Evolutionary conservation across 92 coral and sea anemone genomes (phyloP), one percentile per base, ranked within the genome.

Genomic region (Muricea muricata): DNA sequence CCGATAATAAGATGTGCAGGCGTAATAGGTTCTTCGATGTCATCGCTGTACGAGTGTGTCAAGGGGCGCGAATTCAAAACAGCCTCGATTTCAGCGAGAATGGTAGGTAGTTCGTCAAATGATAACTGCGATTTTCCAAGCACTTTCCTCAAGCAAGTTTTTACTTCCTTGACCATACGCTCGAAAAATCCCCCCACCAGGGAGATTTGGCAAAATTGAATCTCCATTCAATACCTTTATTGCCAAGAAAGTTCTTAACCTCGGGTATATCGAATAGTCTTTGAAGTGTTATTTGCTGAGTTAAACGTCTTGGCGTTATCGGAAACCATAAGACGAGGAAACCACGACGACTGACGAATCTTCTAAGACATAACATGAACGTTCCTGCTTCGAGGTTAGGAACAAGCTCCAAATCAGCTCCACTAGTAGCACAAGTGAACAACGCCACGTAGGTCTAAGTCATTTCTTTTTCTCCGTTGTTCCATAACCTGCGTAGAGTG

Each of bases 11-110:
- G 84, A 65, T 89, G 89, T 46, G 83, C 80, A 6, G 91, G 90
- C n/a, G 89, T 89, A 40, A 92, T 72, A 0, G 90, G 87, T 84
- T 92, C 91, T 7, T 89, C 84, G 23, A 79, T 60, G 80, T 76
- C 91, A 68, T 89, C 93, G 47, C 83, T 68, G 39, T 81, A 90
- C 46, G 90, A 26, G 52, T 84, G 60, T 6, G 91, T 84, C 45
- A 89, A 65, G 21, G 94, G 92, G 23, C 92, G 80, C 20, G 91
- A 89, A 74, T 89, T 92, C 50, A 90, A 52, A 29, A 89, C 87
- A 42, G 88, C 93, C 78, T 92, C 85, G 45, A 90, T 87, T 73
- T 90, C 90, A 23, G 81, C 85, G 25, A 87, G 80, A 65, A 90
- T 85, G 32, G 90, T 92, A 34, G 66, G 70, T 33, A 87, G 85